Percentiles rank a stretch among this genome's conserved stretches.
These are phyloP conservation scores for Liparis tanakae DNA, from an alignment of 2,797 vertebrate genomes.

Conservation along the genomic window DNA sequence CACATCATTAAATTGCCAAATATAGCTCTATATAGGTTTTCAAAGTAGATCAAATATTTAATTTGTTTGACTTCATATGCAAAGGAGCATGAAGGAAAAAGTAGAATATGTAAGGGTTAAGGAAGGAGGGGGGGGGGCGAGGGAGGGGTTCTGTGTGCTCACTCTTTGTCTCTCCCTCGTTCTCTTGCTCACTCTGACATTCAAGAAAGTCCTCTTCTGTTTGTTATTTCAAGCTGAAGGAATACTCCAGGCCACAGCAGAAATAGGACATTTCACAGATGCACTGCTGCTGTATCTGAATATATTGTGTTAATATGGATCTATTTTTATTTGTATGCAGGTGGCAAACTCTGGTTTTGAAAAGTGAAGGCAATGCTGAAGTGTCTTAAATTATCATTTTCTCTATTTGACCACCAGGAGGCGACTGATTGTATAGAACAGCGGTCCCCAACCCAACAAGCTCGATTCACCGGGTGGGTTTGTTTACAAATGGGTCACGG, in stretches of 20 bases:
- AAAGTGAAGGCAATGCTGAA: neutral
- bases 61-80: slow-evolving; percentile 46
- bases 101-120: slow-evolving; percentile 27
- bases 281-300: neutral
- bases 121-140: neutral
- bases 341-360: neutral
- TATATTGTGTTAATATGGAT: neutral
- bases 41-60: slow-evolving; percentile 63
- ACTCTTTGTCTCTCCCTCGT: neutral
- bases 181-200: slow-evolving; percentile 18
- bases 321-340: neutral
- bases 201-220: slow-evolving; percentile 29
- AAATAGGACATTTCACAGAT: slow-evolving; percentile 15
- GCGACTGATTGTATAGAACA: neutral
- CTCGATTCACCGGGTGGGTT: no score
- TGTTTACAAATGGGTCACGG: no score
- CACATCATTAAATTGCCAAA: slow-evolving; percentile 65
- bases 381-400: neutral
- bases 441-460: no score
- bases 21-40: slow-evolving; percentile 55
- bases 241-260: slow-evolving; percentile 26
- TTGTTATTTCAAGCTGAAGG: slow-evolving; percentile 27
- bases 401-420: neutral
- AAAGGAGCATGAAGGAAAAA: slow-evolving; percentile 18
- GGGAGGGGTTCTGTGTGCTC: slow-evolving; percentile 21